These are phyloP conservation scores for Drosophila seguyi DNA, from an alignment of 1,140 invertebrate genomes.

Conservation along the genomic window DNA sequence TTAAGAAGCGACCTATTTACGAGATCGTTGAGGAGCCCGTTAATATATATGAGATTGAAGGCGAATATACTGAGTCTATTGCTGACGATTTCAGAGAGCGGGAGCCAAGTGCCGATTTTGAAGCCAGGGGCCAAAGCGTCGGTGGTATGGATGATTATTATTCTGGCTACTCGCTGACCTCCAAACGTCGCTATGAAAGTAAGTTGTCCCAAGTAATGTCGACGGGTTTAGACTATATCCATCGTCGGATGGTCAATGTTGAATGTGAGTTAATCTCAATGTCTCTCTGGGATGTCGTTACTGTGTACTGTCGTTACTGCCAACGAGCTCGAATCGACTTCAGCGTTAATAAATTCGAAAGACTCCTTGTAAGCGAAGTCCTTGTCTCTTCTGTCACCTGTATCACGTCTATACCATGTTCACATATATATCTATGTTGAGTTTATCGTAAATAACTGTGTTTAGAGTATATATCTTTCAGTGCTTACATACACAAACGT, in stretches of 20 bases:
- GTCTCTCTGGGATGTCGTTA: slow-evolving; percentile 30
- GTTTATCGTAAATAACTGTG: slow-evolving; percentile 50
- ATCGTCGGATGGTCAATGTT: slow-evolving; percentile 26
- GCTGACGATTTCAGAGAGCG: slow-evolving; percentile 82
- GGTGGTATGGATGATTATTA: slow-evolving; percentile 83
- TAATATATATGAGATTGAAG: slow-evolving; percentile 69
- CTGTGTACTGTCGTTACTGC: slow-evolving; percentile 16
- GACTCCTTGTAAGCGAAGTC: slow-evolving; percentile 35
- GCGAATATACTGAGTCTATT: slow-evolving; percentile 80
- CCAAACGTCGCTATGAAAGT: slow-evolving; percentile 76
- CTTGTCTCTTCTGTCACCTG: slow-evolving; percentile 13
- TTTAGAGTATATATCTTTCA: slow-evolving; percentile 31
- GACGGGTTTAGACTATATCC: slow-evolving; percentile 1
- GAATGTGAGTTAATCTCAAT: slow-evolving; percentile 40
- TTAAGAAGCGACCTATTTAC: slow-evolving; percentile 78
- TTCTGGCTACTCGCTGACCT: slow-evolving; percentile 73
- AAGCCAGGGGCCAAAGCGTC: slow-evolving; percentile 75
- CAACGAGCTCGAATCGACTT: slow-evolving; percentile 9
- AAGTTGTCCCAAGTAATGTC: slow-evolving; percentile 59
- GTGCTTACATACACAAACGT: slow-evolving; percentile 31
- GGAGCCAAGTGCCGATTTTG: slow-evolving; percentile 74
- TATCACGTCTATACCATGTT: slow-evolving; percentile 31
- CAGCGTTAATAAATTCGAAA: slow-evolving; percentile 9
- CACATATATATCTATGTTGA: slow-evolving; percentile 25
- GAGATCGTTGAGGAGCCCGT: slow-evolving; percentile 81